Conservation (phyloP, 2,113 vertebrate species). For the Leucosticte australis region DNA sequence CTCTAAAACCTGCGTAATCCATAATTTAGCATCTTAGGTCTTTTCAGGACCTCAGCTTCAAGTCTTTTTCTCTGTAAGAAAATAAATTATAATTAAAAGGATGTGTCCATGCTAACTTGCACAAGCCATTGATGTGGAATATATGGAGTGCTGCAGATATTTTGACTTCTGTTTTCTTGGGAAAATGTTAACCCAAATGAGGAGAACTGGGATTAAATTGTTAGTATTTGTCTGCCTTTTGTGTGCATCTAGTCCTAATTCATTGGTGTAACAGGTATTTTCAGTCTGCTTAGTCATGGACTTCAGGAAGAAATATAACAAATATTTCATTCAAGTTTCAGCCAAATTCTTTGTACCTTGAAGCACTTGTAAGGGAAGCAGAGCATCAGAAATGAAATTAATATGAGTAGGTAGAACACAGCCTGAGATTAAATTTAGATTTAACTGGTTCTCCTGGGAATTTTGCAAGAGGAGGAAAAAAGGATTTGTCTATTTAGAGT, state of each 20-base stretch:
- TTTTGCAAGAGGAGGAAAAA: neutral
- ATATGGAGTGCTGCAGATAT: neutral
- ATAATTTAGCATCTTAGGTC: neutral
- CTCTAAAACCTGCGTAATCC: neutral
- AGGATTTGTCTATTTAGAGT: neutral
- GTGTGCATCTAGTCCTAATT: neutral
- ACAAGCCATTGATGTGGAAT: neutral
- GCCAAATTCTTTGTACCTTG: neutral
- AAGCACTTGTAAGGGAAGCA: neutral
- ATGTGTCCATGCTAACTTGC: neutral
- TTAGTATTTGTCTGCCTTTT: neutral
- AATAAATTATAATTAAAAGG: neutral
- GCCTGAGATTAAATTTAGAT: neutral
- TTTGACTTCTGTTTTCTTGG: neutral
- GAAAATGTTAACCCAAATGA: neutral
- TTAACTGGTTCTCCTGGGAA: neutral
- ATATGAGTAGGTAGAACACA: neutral
- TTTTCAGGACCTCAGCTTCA: neutral
- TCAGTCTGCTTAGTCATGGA: neutral
- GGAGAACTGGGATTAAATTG: neutral
- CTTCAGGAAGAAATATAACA: neutral
- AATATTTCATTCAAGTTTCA: neutral
- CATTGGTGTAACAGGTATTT: neutral
- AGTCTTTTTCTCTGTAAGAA: neutral
- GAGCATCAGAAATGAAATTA: accelerated